Evolutionary conservation across 2,888 invertebrate genomes (phyloP).

Genomic region (Melinaea menophilus): DNA sequence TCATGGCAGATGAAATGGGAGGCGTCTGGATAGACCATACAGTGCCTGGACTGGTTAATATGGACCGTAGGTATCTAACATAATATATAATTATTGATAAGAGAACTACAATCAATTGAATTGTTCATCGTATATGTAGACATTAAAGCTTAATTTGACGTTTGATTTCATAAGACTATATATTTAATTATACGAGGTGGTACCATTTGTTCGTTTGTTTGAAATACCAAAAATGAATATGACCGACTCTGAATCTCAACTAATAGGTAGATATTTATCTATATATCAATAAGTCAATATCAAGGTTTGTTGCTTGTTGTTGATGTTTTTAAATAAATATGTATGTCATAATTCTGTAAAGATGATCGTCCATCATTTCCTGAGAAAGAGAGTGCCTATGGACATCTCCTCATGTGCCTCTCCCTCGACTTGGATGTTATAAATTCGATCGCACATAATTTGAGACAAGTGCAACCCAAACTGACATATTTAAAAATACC

Average conservation of each 20-base stretch:
- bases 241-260: too few species aligned
- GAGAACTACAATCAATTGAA: too few species aligned
- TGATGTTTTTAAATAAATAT: neutral
- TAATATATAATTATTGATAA: neutral
- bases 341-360: constrained; percentile 21
- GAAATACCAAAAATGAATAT: too few species aligned
- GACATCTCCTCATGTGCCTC: constrained; percentile 53
- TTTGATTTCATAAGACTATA: too few species aligned
- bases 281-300: neutral
- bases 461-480: constrained; percentile 37
- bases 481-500: constrained; percentile 42
- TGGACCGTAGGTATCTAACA: constrained; percentile 41
- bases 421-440: constrained; percentile 42
- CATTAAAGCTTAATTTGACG: too few species aligned
- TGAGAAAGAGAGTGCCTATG: constrained; percentile 39
- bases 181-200: too few species aligned
- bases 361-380: constrained; percentile 43
- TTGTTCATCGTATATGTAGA: too few species aligned
- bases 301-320: too few species aligned
- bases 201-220: too few species aligned
- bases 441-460: constrained; percentile 39
- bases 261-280: too few species aligned
- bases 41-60: constrained; percentile 86
- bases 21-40: constrained; percentile 95
- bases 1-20: constrained; percentile 78